Percentiles rank a stretch among this genome's conserved stretches.
phyloP scores from a whole-genome alignment of 2,797 vertebrate genomes.

The Amazona ochrocephala region DNA sequence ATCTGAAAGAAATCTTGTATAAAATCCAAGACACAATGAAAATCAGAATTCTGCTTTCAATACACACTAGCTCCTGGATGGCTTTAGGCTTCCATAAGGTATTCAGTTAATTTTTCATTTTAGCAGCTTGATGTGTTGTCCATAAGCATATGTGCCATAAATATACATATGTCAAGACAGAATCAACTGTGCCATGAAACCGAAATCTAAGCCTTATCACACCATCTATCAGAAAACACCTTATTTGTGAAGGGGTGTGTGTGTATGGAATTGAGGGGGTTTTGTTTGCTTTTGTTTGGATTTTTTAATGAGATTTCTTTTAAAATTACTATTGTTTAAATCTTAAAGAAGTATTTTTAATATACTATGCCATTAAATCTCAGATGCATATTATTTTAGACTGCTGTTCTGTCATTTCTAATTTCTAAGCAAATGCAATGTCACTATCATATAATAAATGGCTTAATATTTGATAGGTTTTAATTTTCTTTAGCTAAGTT shows the following conservation, averaged over 20 bases:
- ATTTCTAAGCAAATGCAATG: not conserved
- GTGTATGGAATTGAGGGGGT: rapidly evolving
- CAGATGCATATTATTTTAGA: not conserved
- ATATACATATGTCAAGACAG: not conserved
- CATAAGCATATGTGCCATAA: not conserved
- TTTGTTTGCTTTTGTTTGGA: not conserved
- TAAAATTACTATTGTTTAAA: not conserved
- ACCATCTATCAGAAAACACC: not conserved
- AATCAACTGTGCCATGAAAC: not conserved
- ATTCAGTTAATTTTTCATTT: not conserved
- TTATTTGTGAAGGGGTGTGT: rapidly evolving
- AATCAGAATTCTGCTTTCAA: not conserved
- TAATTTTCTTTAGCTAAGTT: not conserved
- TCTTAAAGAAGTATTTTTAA: not conserved
- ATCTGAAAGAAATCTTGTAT: not conserved
- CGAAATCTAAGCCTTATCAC: not conserved
- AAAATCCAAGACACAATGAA: not conserved
- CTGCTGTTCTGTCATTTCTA: not conserved
- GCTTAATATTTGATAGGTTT: not conserved
- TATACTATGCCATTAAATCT: not conserved
- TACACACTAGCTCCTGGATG: not conserved
- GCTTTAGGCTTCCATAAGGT: not conserved
- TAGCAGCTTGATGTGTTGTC: not conserved
- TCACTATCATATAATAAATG: not conserved
- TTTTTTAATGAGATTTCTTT: not conserved